A percentile compares a stretch with the other conserved stretches of the same genome.
These are phyloP conservation scores for Bombus turneri DNA, from an alignment of 1,140 invertebrate species.

Conservation along the genomic window DNA sequence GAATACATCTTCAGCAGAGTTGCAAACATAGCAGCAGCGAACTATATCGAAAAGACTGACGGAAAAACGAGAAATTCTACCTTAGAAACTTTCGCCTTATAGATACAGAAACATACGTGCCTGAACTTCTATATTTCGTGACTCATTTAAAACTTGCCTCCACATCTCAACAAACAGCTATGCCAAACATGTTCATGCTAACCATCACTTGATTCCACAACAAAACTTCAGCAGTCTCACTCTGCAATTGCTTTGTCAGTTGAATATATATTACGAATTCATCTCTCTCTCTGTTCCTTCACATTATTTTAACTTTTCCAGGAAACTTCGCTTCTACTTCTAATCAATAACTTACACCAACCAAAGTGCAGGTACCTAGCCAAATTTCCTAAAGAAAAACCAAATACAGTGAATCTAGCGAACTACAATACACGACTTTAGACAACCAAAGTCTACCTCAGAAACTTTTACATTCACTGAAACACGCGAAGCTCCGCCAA, in stretches of 20 bases:
- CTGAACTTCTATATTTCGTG: not conserved
- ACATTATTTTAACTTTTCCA: no score
- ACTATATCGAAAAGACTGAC: not conserved
- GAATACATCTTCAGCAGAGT: not conserved
- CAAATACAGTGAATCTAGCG: no score
- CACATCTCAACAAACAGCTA: not conserved
- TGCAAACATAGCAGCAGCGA: not conserved
- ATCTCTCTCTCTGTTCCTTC: not conserved
- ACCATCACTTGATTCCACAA: not conserved
- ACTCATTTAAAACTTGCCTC: not conserved
- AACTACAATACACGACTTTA: no score
- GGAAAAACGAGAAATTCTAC: not conserved
- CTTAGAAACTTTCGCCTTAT: not conserved
- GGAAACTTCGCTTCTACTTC: no score
- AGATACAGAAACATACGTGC: not conserved
- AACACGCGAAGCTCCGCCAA: not conserved
- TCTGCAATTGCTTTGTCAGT: not conserved
- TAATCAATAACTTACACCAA: no score
- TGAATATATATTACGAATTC: not conserved
- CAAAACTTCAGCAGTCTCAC: not conserved
- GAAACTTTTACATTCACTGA: no score
- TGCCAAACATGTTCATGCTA: not conserved
- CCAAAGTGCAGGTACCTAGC: no score
- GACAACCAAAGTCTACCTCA: no score
- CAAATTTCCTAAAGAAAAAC: no score